Evolutionary conservation across 1,140 invertebrate species (phyloP).

Genomic region (Wiebesia pumilae): DNA sequence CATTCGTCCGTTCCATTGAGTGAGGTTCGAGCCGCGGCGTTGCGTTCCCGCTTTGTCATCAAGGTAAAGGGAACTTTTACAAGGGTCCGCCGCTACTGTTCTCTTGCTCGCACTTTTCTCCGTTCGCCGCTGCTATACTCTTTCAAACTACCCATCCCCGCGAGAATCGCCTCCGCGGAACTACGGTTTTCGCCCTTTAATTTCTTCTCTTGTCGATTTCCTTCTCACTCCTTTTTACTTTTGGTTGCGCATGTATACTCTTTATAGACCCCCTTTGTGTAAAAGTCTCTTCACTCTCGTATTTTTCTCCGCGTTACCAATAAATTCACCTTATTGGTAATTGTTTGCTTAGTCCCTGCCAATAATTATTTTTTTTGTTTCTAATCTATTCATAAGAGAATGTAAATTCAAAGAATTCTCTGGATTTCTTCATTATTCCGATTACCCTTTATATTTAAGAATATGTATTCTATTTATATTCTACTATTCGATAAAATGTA

Average conservation of each 20-base stretch:
- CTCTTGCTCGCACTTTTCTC: constrained; percentile 44
- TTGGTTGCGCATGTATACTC: neutral
- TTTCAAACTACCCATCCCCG: neutral
- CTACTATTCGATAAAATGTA: too few species aligned
- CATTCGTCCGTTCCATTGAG: constrained; percentile 76
- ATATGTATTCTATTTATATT: too few species aligned
- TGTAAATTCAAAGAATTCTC: too few species aligned
- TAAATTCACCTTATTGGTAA: neutral
- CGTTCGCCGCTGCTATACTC: neutral
- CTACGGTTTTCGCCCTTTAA: neutral
- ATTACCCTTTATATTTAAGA: too few species aligned
- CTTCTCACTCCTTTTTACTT: constrained; percentile 22
- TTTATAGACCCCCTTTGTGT: neutral
- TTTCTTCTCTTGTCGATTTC: constrained; percentile 42
- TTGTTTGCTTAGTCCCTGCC: neutral
- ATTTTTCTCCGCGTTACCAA: neutral
- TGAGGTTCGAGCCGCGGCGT: constrained; percentile 63
- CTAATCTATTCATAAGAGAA: neutral
- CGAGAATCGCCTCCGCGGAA: neutral
- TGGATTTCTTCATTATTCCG: too few species aligned
- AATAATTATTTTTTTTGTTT: neutral
- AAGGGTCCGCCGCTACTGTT: constrained; percentile 62
- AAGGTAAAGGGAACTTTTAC: constrained; percentile 73
- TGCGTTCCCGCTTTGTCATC: constrained; percentile 71
- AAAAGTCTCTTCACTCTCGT: neutral